A percentile compares a stretch with the other conserved stretches of the same genome.
Evolutionary conservation across 1,140 invertebrate species (phyloP).

Genomic region (Trachymyrmex cornetzi): DNA sequence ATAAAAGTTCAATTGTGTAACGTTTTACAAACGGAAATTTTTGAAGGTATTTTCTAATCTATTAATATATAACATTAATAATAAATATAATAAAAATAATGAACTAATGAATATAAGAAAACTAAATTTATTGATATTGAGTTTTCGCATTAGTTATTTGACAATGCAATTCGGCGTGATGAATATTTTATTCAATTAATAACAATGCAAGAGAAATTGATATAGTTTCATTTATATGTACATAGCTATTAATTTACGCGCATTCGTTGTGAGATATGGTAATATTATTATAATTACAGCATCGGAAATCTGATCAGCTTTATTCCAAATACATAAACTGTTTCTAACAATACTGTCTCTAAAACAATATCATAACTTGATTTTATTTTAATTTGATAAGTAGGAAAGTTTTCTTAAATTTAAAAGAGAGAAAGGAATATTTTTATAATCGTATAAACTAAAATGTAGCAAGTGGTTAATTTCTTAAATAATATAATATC

Average conservation of each 20-base stretch:
- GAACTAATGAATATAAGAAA: too few relatives aligned
- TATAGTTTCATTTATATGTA: not conserved
- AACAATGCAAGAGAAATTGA: not conserved
- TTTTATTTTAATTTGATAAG: not conserved
- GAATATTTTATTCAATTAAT: constrained; percentile 15
- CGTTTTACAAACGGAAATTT: not conserved
- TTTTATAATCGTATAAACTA: not conserved
- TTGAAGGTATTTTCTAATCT: not conserved
- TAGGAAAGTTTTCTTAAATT: not conserved
- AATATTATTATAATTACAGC: constrained; percentile 26
- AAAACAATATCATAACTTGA: not conserved
- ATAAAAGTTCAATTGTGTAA: not conserved
- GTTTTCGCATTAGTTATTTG: constrained; percentile 10
- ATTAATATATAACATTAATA: too few relatives aligned
- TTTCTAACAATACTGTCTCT: not conserved
- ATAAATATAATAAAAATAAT: too few relatives aligned
- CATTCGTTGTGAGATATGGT: constrained; percentile 1
- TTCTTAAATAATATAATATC: not conserved
- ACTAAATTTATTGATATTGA: constrained; percentile 7
- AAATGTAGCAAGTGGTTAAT: not conserved
- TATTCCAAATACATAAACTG: not conserved
- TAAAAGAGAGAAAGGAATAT: not conserved
- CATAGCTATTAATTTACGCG: constrained; percentile 17
- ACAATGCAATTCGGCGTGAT: not conserved
- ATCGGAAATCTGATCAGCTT: constrained; percentile 41